Conservation (phyloP, 2,113 vertebrate species). For the Panthera uncia region DNA sequence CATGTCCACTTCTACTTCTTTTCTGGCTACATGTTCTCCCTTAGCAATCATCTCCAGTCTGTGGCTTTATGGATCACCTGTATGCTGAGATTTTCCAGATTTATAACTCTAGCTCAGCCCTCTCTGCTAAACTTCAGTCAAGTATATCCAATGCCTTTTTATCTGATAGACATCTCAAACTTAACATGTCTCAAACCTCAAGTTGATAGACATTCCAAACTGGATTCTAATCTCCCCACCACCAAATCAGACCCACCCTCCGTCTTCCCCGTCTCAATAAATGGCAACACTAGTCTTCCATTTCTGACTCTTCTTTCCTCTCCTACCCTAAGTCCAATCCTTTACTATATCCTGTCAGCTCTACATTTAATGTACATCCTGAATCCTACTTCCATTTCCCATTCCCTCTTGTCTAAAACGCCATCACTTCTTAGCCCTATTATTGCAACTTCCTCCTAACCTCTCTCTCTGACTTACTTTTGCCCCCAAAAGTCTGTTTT, state of each 20-base stretch:
- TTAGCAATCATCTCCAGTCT: not conserved
- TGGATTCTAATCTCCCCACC: not conserved
- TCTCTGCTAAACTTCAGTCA: not conserved
- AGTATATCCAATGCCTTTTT: not conserved
- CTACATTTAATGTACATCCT: not conserved
- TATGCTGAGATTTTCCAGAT: not conserved
- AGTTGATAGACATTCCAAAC: not conserved
- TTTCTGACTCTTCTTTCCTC: not conserved
- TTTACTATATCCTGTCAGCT: not conserved
- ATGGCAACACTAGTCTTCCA: not conserved
- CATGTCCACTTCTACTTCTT: not conserved
- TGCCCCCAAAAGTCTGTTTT: not conserved
- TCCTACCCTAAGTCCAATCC: not conserved
- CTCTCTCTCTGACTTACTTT: not conserved
- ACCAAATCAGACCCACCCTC: not conserved
- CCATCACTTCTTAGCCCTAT: not conserved
- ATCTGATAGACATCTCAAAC: not conserved
- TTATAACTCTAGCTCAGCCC: not conserved
- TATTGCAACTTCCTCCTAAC: not conserved
- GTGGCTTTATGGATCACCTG: not conserved
- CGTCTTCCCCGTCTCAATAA: not conserved
- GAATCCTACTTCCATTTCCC: not conserved
- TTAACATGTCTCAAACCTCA: not conserved
- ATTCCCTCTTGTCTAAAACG: not conserved
- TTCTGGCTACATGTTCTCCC: not conserved